Percentiles rank a stretch among this genome's conserved stretches.
phyloP scores from a whole-genome alignment of 2,797 vertebrate species.

The Alcedo atthis region DNA sequence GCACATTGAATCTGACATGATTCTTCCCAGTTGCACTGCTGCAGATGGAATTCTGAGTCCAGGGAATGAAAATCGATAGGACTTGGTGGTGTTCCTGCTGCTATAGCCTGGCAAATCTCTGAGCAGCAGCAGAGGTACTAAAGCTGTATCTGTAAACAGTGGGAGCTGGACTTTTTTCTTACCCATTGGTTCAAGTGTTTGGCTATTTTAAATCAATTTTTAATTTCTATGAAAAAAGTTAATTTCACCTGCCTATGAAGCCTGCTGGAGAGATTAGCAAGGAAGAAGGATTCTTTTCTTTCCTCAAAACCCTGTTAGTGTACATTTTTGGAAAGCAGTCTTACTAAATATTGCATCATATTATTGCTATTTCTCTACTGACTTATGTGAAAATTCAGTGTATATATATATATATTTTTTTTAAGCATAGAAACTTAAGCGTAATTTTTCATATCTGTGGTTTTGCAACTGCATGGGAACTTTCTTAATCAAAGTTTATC shows the following conservation, averaged over 20 bases:
- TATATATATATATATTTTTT: background rate
- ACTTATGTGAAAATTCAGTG: background rate
- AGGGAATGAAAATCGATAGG: background rate
- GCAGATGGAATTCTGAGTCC: background rate
- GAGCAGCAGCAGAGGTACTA: background rate
- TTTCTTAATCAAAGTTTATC: constrained; percentile 35
- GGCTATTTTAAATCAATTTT: background rate
- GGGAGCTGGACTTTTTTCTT: background rate
- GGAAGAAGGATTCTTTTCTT: background rate
- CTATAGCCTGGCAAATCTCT: background rate
- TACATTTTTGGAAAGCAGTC: background rate
- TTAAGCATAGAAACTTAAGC: background rate
- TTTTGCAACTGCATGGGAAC: constrained; percentile 25
- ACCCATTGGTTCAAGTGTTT: background rate
- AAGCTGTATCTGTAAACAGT: background rate
- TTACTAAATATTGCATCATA: constrained; percentile 8
- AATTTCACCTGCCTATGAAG: background rate
- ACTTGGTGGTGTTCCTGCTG: background rate
- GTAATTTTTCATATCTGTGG: constrained; percentile 23
- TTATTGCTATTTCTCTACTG: background rate
- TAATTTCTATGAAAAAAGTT: background rate
- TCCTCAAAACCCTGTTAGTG: background rate
- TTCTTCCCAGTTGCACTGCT: constrained; percentile 9
- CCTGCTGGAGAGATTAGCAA: background rate
- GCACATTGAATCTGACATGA: background rate